Conservation (phyloP, 2,113 vertebrate species). For the Epinephelus moara region DNA sequence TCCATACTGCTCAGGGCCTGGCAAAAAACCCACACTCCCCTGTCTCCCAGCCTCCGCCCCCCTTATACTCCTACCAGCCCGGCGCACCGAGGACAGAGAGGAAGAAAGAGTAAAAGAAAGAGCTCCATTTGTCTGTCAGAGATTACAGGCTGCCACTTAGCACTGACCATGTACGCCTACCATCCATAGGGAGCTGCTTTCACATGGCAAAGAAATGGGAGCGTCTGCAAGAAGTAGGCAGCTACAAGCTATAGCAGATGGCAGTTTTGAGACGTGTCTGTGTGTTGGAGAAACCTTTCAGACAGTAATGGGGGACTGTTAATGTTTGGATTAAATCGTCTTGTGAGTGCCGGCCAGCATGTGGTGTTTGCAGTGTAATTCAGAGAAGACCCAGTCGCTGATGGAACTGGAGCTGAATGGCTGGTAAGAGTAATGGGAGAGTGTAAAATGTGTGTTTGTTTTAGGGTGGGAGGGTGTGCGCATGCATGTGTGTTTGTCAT, state of each 20-base stretch:
- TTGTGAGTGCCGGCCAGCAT: slow-evolving; percentile 81
- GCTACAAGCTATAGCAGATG: slow-evolving; percentile 33
- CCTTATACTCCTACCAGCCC: slow-evolving; percentile 71
- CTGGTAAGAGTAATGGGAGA: slow-evolving; percentile 86
- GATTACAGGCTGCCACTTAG: slow-evolving; percentile 66
- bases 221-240: slow-evolving; percentile 19
- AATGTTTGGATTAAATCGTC: slow-evolving; percentile 64
- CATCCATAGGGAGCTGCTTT: slow-evolving; percentile 40
- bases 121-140: slow-evolving; percentile 73
- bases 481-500: slow-evolving; percentile 26
- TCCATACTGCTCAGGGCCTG: slow-evolving; percentile 73
- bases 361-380: slow-evolving; percentile 98
- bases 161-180: slow-evolving; percentile 50
- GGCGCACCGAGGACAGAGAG: slow-evolving; percentile 55
- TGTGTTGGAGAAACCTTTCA: slow-evolving; percentile 43
- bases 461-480: slow-evolving; percentile 1
- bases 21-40: slow-evolving; percentile 62
- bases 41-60: slow-evolving; percentile 76
- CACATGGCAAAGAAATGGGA: slow-evolving; percentile 56
- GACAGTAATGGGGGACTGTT: slow-evolving; percentile 52
- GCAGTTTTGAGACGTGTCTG: slow-evolving; percentile 42
- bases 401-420: slow-evolving; percentile 94
- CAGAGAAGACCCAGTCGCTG: slow-evolving; percentile 95
- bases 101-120: slow-evolving; percentile 69
- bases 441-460: slow-evolving; percentile 34